Evolutionary conservation across 37 sponge, comb jelly and placozoan species (phyloP).

Genomic region (Beroe ovata): DNA sequence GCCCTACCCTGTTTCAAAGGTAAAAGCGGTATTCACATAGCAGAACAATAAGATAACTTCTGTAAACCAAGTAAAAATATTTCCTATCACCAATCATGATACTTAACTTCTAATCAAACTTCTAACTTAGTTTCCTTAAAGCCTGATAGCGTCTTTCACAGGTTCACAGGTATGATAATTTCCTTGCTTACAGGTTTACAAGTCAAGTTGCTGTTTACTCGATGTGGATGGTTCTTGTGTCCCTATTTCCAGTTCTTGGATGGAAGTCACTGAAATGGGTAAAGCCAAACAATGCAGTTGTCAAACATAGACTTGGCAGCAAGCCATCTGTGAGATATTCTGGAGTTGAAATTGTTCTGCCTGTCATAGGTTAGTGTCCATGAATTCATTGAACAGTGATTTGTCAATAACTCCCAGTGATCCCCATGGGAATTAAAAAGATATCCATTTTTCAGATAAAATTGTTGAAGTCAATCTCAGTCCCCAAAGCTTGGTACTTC

Average conservation of each 20-base stretch:
- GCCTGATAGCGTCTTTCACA: too few relatives aligned
- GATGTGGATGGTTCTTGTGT: conserved; percentile 22
- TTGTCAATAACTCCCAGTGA: too few relatives aligned
- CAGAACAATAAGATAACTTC: too few relatives aligned
- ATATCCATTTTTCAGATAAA: conserved; percentile 60
- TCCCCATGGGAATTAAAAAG: too few relatives aligned
- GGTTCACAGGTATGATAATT: too few relatives aligned
- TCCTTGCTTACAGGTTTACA: conserved; percentile 16
- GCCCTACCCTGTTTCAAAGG: too few relatives aligned
- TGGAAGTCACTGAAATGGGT: conserved; percentile 15
- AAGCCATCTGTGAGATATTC: conserved; percentile 19
- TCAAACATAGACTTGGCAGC: conserved; percentile 37
- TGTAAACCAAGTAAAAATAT: too few relatives aligned
- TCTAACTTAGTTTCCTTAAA: too few relatives aligned
- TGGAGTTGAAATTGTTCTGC: conserved; percentile 30
- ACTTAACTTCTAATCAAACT: too few relatives aligned
- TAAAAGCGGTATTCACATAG: too few relatives aligned
- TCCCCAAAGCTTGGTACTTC: conserved; percentile 28
- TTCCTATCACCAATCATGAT: too few relatives aligned
- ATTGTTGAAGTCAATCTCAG: conserved; percentile 1
- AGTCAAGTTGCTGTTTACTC: background rate
- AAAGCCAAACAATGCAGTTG: conserved; percentile 28
- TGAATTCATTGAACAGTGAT: too few relatives aligned
- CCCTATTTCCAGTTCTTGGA: conserved; percentile 21
- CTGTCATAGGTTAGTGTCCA: conserved; percentile 2